Evolutionary conservation across 2,888 invertebrate genomes (phyloP).

Genomic region (Pimpla rufipes): DNA sequence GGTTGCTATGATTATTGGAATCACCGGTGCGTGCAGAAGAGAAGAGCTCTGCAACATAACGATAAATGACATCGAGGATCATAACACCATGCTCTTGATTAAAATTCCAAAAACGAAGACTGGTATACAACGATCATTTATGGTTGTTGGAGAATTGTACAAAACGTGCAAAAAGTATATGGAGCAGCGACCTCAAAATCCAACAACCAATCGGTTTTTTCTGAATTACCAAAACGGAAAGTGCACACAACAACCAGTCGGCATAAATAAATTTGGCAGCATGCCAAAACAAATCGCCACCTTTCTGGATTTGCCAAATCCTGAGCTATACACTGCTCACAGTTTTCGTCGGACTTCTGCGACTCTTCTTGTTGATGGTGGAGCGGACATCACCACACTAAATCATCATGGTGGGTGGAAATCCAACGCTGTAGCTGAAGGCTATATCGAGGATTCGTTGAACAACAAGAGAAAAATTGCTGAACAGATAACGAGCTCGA

Average conservation of each 20-base stretch:
- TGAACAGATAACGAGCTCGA: not conserved
- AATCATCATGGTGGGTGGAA: conserved; percentile 66
- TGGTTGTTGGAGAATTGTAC: conserved; percentile 58
- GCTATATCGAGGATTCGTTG: not conserved
- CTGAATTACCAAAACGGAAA: conserved; percentile 65
- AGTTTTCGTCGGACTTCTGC: conserved; percentile 69
- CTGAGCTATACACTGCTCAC: conserved; percentile 80
- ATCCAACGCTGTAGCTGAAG: not conserved
- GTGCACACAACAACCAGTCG: conserved; percentile 65
- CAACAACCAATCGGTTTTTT: conserved; percentile 59
- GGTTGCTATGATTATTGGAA: conserved; percentile 2
- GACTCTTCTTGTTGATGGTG: conserved; percentile 68
- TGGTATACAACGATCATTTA: conserved; percentile 55
- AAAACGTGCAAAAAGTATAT: conserved; percentile 62
- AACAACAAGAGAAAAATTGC: not conserved
- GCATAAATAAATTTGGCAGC: conserved; percentile 58
- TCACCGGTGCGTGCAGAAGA: conserved; percentile 2
- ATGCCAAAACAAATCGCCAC: conserved; percentile 69
- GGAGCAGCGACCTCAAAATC: conserved; percentile 49
- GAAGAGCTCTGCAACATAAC: not conserved
- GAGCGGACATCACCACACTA: conserved; percentile 68
- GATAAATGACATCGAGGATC: not conserved
- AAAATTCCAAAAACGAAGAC: conserved; percentile 42
- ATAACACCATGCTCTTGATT: conserved; percentile 9
- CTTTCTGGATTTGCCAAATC: conserved; percentile 62